Evolutionary conservation across 2,113 vertebrate genomes (phyloP).

Genomic region (Carassius carassius): DNA sequence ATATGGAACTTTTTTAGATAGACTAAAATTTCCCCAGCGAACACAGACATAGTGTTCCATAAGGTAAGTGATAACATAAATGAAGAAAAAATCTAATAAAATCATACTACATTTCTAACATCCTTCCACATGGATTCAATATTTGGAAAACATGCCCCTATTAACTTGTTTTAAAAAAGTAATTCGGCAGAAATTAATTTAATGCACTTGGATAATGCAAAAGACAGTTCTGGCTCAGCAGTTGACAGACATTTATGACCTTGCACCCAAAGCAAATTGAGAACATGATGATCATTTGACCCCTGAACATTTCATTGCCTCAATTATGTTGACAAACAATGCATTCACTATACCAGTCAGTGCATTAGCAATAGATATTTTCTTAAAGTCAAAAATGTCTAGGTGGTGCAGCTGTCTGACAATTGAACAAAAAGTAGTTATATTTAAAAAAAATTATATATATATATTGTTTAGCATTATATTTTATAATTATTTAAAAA

Average conservation of each 20-base stretch:
- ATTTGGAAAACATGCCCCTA: background rate
- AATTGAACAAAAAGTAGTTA: too few species aligned
- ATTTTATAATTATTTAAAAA: too few species aligned
- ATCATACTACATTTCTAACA: background rate
- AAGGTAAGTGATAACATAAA: background rate
- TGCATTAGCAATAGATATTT: background rate
- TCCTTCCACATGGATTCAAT: background rate
- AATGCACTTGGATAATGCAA: background rate
- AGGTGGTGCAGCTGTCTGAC: background rate
- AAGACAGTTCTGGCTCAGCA: background rate
- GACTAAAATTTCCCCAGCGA: background rate
- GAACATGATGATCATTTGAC: conserved; percentile 28
- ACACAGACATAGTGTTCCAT: background rate
- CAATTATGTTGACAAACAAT: background rate
- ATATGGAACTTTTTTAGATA: background rate
- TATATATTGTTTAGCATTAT: too few species aligned
- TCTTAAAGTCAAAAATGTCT: background rate
- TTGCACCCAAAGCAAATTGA: background rate
- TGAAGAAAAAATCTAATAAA: too few species aligned
- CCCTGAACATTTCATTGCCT: conserved; percentile 14
- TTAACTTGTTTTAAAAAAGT: background rate
- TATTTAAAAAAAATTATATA: too few species aligned
- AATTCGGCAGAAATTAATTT: background rate
- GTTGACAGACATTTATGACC: background rate
- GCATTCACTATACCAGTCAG: background rate